Conservation (phyloP, 2,113 vertebrate genomes). For the Boleophthalmus pectinirostris region DNA sequence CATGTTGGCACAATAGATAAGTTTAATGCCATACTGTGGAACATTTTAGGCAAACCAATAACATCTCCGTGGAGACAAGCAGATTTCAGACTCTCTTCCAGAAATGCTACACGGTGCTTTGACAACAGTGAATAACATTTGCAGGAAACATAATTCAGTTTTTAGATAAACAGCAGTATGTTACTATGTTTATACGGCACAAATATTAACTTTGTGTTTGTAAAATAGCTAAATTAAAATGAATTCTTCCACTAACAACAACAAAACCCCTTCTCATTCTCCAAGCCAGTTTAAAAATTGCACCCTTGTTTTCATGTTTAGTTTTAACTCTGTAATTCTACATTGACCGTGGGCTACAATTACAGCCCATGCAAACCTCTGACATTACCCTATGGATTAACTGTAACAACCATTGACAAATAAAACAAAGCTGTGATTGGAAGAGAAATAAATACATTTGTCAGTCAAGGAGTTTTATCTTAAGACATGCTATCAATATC, state of each 20-base stretch:
- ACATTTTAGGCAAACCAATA: too few species aligned
- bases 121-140: too few species aligned
- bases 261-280: neutral
- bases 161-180: too few species aligned
- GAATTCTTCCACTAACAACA: neutral
- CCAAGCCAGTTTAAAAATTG: neutral
- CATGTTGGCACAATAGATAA: too few species aligned
- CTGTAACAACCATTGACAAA: neutral
- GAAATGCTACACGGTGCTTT: too few species aligned
- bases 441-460: neutral
- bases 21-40: too few species aligned
- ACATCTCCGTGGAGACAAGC: too few species aligned
- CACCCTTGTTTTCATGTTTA: neutral
- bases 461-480: neutral
- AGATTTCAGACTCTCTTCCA: too few species aligned
- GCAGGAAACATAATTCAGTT: too few species aligned
- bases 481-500: conserved; percentile 15
- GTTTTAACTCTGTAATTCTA: neutral
- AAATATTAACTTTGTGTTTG: too few species aligned
- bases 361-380: neutral
- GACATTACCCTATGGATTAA: neutral
- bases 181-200: too few species aligned
- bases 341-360: neutral
- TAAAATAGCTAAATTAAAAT: too few species aligned
- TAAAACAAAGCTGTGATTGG: neutral